Conservation (phyloP, 2,888 invertebrate species). For the Amphiduros pacificus region DNA sequence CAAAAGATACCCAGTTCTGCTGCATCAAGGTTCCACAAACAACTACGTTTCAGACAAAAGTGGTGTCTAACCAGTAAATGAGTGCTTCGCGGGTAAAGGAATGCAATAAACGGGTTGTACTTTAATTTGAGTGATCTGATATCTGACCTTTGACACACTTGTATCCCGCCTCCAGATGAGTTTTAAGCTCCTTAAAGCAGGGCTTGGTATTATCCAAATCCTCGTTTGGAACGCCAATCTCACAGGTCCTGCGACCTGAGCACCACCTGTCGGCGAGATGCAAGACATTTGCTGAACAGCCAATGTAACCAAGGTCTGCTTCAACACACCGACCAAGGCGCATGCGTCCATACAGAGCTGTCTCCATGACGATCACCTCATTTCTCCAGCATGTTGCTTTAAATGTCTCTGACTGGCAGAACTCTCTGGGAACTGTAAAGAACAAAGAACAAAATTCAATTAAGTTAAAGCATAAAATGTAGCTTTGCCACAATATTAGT, state of each 20-base stretch:
- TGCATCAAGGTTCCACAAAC: not conserved
- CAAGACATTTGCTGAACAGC: slow-evolving; percentile 10
- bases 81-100: not conserved
- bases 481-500: too few relatives aligned
- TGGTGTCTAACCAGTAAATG: not conserved
- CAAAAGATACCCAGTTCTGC: too few relatives aligned
- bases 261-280: slow-evolving; percentile 17
- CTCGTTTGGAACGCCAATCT: slow-evolving; percentile 14
- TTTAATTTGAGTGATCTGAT: not conserved
- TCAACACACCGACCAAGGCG: slow-evolving; percentile 17
- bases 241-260: slow-evolving; percentile 15
- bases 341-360: slow-evolving; percentile 15
- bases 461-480: too few relatives aligned
- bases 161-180: slow-evolving; percentile 14
- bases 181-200: slow-evolving; percentile 19
- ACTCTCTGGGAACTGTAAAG: slow-evolving; percentile 10
- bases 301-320: slow-evolving; percentile 19
- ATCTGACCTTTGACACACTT: slow-evolving; percentile 17
- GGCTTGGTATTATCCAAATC: slow-evolving; percentile 19
- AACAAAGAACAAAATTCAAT: too few relatives aligned
- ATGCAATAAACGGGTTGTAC: not conserved
- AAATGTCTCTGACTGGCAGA: slow-evolving; percentile 18
- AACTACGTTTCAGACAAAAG: not conserved
- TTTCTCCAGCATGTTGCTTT: slow-evolving; percentile 18
- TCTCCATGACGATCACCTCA: slow-evolving; percentile 19